Conservation (phyloP, 1,140 invertebrate species). For the Drosophila santomea region DNA sequence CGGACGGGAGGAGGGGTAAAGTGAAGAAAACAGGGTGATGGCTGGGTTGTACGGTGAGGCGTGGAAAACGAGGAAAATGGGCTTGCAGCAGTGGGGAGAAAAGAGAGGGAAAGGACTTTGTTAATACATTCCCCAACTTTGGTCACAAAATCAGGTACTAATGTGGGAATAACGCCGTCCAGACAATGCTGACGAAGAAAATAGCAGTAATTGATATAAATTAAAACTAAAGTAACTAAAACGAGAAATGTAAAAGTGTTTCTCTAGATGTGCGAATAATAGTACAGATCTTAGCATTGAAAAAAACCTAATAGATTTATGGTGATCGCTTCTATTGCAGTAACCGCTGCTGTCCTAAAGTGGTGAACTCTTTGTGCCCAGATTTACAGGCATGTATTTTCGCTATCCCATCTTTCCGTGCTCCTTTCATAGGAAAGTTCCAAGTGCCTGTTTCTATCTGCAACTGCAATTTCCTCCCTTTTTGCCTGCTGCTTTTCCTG, state of each 20-base stretch:
- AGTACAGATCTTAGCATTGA: too few relatives aligned
- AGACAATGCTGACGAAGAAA: background rate
- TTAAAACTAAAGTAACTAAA: background rate
- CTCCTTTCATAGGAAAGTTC: conserved; percentile 20
- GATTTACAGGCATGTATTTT: background rate
- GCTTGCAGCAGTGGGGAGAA: conserved; percentile 7
- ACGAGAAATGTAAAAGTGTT: background rate
- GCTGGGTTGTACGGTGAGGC: background rate
- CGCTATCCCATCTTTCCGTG: background rate
- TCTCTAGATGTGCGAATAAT: too few relatives aligned
- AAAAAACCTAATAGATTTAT: too few relatives aligned
- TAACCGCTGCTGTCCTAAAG: background rate
- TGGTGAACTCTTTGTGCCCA: background rate
- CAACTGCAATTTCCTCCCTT: conserved; percentile 5
- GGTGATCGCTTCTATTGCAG: background rate
- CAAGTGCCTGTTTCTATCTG: conserved; percentile 21
- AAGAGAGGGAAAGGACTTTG: conserved; percentile 35
- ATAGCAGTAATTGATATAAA: background rate
- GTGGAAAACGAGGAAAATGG: conserved; percentile 12
- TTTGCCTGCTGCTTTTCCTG: conserved; percentile 4
- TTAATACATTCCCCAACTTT: conserved; percentile 26
- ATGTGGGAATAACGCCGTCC: conserved; percentile 1
- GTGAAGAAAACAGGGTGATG: background rate
- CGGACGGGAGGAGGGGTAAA: conserved; percentile 3
- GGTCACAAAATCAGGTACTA: conserved; percentile 29